phyloP scores from a whole-genome alignment of 2,113 vertebrate genomes.

The Leiothrix lutea region DNA sequence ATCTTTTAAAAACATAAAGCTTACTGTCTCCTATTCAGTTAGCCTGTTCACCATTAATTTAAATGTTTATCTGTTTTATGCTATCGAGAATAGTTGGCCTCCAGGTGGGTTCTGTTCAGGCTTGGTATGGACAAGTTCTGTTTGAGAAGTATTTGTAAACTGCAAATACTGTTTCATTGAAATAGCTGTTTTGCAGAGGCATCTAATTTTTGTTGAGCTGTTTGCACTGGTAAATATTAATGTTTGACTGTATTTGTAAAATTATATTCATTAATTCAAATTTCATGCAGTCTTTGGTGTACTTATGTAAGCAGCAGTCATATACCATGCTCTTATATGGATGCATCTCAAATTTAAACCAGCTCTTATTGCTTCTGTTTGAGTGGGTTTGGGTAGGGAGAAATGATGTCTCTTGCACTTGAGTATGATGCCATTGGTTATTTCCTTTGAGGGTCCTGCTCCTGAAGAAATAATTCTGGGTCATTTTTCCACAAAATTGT shows the following conservation, averaged over 20 bases:
- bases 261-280: constrained; percentile 23
- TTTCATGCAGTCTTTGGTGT: not conserved
- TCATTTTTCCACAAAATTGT: not conserved
- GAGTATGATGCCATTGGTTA: not conserved
- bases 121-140: not conserved
- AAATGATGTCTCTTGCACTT: not conserved
- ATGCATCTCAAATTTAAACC: not conserved
- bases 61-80: not conserved
- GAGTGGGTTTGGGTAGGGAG: not conserved
- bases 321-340: not conserved
- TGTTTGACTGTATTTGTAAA: constrained; percentile 9
- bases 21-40: not conserved
- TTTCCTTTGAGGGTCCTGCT: not conserved
- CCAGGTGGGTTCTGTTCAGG: not conserved
- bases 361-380: not conserved
- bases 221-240: constrained; percentile 34
- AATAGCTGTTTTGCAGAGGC: not conserved
- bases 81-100: not conserved
- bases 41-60: not conserved
- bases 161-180: not conserved
- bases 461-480: not conserved
- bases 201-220: not conserved
- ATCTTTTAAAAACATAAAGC: not conserved
- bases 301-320: not conserved
- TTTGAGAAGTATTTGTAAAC: not conserved